Base-by-base conservation (phyloP, 2,888 invertebrate genomes). In the Plagodis dolabraria region DNA sequence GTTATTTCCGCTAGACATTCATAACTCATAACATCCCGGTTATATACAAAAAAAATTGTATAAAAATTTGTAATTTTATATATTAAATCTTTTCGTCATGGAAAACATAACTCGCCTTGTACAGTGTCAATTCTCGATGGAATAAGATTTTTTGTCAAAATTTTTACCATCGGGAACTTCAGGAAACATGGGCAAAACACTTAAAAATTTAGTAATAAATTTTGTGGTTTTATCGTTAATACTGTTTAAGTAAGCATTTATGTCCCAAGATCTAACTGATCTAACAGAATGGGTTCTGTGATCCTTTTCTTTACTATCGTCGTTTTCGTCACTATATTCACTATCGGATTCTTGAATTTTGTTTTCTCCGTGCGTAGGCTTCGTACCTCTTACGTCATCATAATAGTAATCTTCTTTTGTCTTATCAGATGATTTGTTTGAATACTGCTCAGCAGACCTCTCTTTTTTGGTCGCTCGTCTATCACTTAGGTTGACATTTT, bases 141-240 rank as follows among this genome's bases (percentile, higher is more conserved):
- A 35, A 38, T 47, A 47, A 35, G 5, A 35, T 34, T 33, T 45
- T 33, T 12, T 47, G 33, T 53, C 53, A 42, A 22, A n/a, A 35
- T 58, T 49, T 7, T 11, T 51, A 12, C 33, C 49, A 48, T 51
- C 38, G 51, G 60, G n/a, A 68, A 76, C n/a, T 65, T 77, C 73
- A 11, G 85, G 85, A 53, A 86, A 86, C 75, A 86, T 76, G 5
- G 86, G 86, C 42, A 85, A 68, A 57, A 80, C 75, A 47, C 75
- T 73, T 6, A 85, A 61, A 34, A 79, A 53, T 63, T 80, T 85
- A 0, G 74, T 57, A 53, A 79, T 62, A 4, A 75, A 42, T 34
- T 60, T 56, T 5, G 75, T 61, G 40, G 74, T 64, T 60, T 76
- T 80, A 10, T 80, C 75, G 10, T 75, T 75, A 22, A 78, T 57